phyloP scores from a whole-genome alignment of 2,888 invertebrate genomes.

The Acleris emargana region DNA sequence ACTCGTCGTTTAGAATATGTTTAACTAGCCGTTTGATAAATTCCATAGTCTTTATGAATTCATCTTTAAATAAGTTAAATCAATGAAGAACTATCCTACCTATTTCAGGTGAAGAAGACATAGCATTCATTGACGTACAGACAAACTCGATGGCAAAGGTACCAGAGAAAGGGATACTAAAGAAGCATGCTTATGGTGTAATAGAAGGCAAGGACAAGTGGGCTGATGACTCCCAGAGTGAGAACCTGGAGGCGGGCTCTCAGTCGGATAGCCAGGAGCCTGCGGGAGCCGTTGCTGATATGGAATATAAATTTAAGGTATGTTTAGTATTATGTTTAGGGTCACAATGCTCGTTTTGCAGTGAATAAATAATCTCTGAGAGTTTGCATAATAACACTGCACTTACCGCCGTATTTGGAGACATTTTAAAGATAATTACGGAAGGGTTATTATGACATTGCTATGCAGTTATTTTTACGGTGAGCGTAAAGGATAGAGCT shows the following conservation, averaged over 20 bases:
- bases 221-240: conserved; percentile 89
- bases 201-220: conserved; percentile 90
- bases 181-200: conserved; percentile 92
- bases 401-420: too few relatives aligned
- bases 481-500: too few relatives aligned
- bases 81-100: neutral
- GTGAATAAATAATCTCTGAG: too few relatives aligned
- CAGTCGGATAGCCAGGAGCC: conserved; percentile 88
- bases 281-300: conserved; percentile 87
- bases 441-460: too few relatives aligned
- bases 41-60: too few relatives aligned
- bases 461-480: too few relatives aligned
- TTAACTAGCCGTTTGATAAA: too few relatives aligned
- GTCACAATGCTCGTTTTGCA: too few relatives aligned
- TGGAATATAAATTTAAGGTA: conserved; percentile 93
- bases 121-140: conserved; percentile 92
- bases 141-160: conserved; percentile 89
- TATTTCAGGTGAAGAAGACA: conserved; percentile 89
- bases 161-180: conserved; percentile 96
- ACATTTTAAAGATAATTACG: too few relatives aligned
- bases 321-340: conserved; percentile 47
- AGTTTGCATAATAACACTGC: too few relatives aligned
- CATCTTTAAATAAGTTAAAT: too few relatives aligned
- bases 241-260: conserved; percentile 87
- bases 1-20: too few relatives aligned